A percentile compares a stretch with the other conserved stretches of the same genome.
phyloP scores from a whole-genome alignment of 2,888 invertebrate species.

The Parapristionchus giblindavisi region DNA sequence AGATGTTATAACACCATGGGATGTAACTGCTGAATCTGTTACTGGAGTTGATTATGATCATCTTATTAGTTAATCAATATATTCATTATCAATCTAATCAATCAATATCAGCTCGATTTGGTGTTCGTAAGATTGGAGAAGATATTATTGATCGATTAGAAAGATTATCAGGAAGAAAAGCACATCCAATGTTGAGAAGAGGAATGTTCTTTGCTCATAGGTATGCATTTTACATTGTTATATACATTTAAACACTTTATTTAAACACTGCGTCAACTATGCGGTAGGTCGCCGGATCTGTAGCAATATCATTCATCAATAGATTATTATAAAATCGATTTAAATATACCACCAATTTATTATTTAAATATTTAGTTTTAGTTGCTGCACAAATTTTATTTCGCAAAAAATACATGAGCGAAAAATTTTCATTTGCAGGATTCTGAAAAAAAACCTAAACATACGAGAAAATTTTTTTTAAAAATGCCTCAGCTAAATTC shows the following conservation, averaged over 20 bases:
- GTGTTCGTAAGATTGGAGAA: slow-evolving; percentile 87
- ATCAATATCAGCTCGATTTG: slow-evolving; percentile 83
- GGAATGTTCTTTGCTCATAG: slow-evolving; percentile 97
- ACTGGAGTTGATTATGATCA: slow-evolving; percentile 97
- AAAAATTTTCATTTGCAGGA: too few species aligned
- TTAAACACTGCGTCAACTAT: too few species aligned
- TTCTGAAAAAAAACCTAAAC: too few species aligned
- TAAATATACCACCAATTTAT: too few species aligned
- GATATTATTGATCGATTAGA: slow-evolving; percentile 86
- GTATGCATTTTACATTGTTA: slow-evolving; percentile 57
- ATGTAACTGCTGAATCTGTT: slow-evolving; percentile 84
- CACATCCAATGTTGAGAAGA: slow-evolving; percentile 87
- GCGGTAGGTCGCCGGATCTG: too few species aligned
- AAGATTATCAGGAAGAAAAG: slow-evolving; percentile 83
- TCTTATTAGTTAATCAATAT: slow-evolving; percentile 80
- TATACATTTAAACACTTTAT: not conserved
- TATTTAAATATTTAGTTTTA: too few species aligned
- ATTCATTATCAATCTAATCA: not conserved
- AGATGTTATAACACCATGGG: slow-evolving; percentile 96
- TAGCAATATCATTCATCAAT: too few species aligned
- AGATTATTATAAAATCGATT: too few species aligned
- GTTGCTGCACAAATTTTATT: too few species aligned
- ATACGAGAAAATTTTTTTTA: too few species aligned
- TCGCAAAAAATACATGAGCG: too few species aligned
- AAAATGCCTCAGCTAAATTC: too few species aligned